Percentiles rank a stretch among this genome's conserved stretches.
Conservation (phyloP, 2,888 invertebrate species). For the Pyrrhia umbra region DNA sequence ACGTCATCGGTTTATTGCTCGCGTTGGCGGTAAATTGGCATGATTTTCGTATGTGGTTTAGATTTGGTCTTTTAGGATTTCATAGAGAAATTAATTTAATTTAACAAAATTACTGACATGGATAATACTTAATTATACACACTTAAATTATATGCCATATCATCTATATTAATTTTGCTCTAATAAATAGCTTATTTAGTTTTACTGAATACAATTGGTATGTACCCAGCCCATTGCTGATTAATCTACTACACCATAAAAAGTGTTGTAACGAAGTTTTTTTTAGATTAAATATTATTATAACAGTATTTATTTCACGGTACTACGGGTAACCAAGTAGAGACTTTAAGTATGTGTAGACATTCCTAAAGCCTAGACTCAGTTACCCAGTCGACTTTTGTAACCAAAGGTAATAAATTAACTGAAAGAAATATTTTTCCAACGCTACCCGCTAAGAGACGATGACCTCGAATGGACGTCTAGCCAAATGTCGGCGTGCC, state of each 20-base stretch:
- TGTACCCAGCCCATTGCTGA: too few species aligned
- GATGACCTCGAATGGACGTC: slow-evolving; percentile 85
- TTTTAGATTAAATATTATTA: too few species aligned
- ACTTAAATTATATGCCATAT: neutral
- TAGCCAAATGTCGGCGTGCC: slow-evolving; percentile 81
- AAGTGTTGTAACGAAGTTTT: too few species aligned
- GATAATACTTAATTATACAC: neutral
- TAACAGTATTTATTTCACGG: too few species aligned
- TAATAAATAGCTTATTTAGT: neutral
- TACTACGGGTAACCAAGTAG: too few species aligned
- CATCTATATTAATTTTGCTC: neutral
- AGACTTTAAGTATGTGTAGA: too few species aligned
- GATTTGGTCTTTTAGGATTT: neutral
- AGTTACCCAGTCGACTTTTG: too few species aligned
- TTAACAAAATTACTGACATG: neutral
- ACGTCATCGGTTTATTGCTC: slow-evolving; percentile 39
- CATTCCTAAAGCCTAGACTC: too few species aligned
- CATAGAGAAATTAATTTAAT: neutral
- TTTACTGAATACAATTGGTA: neutral
- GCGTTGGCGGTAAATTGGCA: slow-evolving; percentile 35
- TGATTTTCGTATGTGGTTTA: slow-evolving; percentile 19
- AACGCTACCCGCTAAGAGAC: slow-evolving; percentile 79
- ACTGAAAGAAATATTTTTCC: slow-evolving; percentile 40
- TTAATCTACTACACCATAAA: too few species aligned
- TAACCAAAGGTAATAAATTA: too few species aligned